Conservation (phyloP, 2,888 invertebrate species). For the Oxytorus armatus region DNA sequence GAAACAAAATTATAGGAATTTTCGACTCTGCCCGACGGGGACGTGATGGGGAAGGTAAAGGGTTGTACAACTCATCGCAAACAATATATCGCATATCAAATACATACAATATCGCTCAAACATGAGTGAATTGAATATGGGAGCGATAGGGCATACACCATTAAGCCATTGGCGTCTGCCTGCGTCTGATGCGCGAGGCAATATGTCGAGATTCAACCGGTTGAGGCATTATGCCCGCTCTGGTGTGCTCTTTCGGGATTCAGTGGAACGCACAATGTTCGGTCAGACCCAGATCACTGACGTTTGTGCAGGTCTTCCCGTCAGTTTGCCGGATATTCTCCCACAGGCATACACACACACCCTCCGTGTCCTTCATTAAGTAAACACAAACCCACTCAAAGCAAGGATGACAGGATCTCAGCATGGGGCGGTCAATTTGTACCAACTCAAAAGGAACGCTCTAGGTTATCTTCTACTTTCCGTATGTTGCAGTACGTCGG, state of each 20-base stretch:
- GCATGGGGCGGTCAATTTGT: no score
- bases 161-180: background rate
- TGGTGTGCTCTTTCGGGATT: background rate
- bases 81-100: no score
- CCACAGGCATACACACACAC: background rate
- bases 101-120: no score
- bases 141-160: background rate
- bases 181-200: slow-evolving; percentile 8
- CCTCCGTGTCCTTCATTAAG: background rate
- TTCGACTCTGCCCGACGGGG: no score
- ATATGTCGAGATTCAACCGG: slow-evolving; percentile 17
- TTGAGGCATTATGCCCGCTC: background rate
- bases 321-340: slow-evolving; percentile 17
- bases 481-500: no score
- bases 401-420: no score
- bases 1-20: no score
- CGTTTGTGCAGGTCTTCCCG: slow-evolving; percentile 12
- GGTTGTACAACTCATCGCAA: no score
- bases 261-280: slow-evolving; percentile 30
- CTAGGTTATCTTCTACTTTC: no score
- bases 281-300: slow-evolving; percentile 20
- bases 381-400: background rate
- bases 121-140: background rate
- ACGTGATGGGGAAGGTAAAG: no score
- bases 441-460: no score